Evolutionary conservation across 2,888 invertebrate genomes (phyloP).

Genomic region (Dicyrtomina minuta): DNA sequence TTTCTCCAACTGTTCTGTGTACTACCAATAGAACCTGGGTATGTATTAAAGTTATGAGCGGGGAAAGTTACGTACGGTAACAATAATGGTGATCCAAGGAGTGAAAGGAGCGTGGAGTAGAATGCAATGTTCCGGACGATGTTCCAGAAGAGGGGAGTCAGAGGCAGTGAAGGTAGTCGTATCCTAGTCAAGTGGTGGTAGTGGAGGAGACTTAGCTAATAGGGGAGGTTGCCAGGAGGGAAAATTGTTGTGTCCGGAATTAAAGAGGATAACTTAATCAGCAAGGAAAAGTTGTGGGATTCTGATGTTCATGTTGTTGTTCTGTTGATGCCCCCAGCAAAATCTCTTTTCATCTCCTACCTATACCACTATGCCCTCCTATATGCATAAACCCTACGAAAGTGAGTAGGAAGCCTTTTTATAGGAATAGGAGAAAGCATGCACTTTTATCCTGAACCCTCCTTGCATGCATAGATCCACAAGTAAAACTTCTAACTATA

Average conservation of each 20-base stretch:
- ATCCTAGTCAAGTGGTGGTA: slow-evolving; percentile 19
- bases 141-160: too few species aligned
- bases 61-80: neutral
- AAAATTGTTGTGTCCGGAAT: slow-evolving; percentile 53
- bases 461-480: too few species aligned
- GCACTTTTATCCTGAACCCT: too few species aligned
- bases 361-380: neutral
- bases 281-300: slow-evolving; percentile 49
- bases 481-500: too few species aligned
- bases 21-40: too few species aligned
- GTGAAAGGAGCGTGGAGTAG: neutral
- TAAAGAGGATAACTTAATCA: slow-evolving; percentile 53
- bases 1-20: too few species aligned
- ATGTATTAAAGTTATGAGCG: neutral
- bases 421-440: too few species aligned
- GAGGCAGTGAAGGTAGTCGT: neutral
- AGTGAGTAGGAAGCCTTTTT: too few species aligned
- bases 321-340: slow-evolving; percentile 31
- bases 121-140: neutral
- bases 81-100: neutral
- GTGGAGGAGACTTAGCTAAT: slow-evolving; percentile 30
- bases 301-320: slow-evolving; percentile 33
- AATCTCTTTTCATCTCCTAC: slow-evolving; percentile 39
- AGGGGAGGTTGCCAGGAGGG: slow-evolving; percentile 46
- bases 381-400: too few species aligned